A percentile compares a stretch with the other conserved stretches of the same genome.
These are phyloP conservation scores for Apteryx owenii DNA, from an alignment of 2,113 vertebrate species.

Conservation along the genomic window DNA sequence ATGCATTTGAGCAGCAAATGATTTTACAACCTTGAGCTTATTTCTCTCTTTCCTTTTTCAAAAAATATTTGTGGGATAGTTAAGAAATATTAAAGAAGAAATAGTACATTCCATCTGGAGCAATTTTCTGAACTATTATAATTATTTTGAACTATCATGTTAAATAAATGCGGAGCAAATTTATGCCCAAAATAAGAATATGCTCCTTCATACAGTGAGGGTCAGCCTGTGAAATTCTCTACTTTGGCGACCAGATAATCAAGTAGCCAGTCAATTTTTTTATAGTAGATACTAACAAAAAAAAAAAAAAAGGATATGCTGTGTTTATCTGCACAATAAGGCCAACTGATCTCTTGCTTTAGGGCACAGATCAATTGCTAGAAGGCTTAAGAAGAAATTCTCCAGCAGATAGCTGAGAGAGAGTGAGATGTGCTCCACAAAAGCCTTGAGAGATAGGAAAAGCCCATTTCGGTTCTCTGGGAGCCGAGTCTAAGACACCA, in stretches of 20 bases:
- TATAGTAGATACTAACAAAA: neutral
- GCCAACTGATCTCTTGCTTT: neutral
- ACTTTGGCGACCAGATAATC: neutral
- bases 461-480: neutral
- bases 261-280: fast-evolving
- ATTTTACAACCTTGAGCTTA: neutral
- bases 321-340: neutral
- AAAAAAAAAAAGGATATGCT: neutral
- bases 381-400: neutral
- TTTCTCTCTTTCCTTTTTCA: neutral
- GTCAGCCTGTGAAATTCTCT: neutral
- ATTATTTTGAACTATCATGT: neutral
- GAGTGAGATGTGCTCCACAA: neutral
- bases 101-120: neutral
- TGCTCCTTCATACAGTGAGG: fast-evolving
- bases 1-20: neutral
- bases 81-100: neutral
- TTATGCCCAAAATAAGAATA: neutral
- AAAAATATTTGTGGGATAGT: neutral
- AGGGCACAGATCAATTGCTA: neutral
- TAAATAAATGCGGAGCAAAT: neutral
- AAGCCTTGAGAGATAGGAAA: neutral
- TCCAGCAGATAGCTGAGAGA: neutral
- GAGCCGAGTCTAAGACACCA: neutral
- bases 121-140: neutral